Base-by-base conservation (phyloP, 2,888 invertebrate genomes). In the Dynastes tityus region DNA sequence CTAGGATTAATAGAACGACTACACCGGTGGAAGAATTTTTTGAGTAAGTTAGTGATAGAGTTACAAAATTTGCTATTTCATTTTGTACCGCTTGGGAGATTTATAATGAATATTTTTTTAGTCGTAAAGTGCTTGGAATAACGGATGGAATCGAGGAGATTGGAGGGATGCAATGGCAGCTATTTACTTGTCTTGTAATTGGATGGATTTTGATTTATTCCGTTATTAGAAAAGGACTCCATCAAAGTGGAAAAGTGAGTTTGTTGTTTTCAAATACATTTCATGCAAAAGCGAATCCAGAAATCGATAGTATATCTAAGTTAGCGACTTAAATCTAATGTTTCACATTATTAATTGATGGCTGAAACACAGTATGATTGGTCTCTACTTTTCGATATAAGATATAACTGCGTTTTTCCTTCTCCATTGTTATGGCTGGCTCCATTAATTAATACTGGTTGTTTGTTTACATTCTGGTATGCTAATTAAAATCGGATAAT, bases 151-250 rank as follows among this genome's bases (percentile, higher is more conserved):
- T 93, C 67, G 91, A 94, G 68, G 89, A 92, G 65, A 87, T 94
- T 22, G 94, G 94, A 11, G 89, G 90, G 2, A 89, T 95, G 83
- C 92, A 93, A 84, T 94, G 94, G 94, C 91, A 94, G 83, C 89
- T 94, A 45, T 90, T 93, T 45, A 90, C 91, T 4, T 92, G 93
- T 84, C 88, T 94, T 22, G 87, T 91, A 2, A 88, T 92, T 9
- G 94, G 94, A 78, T 95, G 94, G 91, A 83, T 93, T 22, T 89
- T 94, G 76, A 92, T 94, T 82, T 95, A 95, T 88, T 90, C 92
- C 83, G 93, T 93, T 83, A 90, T 95, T 81, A 92, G 94, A 89
- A 93, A 94, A 85, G 95, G 95, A 64, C 91, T 95, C 74, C 92
- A 93, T 84, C 93, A 94, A 87, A 94, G 94, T 82, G 95, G 95